Evolutionary conservation across 2,113 vertebrate species (phyloP), one percentile per base, ranked within the genome.

Genomic region (Ictalurus punctatus): DNA sequence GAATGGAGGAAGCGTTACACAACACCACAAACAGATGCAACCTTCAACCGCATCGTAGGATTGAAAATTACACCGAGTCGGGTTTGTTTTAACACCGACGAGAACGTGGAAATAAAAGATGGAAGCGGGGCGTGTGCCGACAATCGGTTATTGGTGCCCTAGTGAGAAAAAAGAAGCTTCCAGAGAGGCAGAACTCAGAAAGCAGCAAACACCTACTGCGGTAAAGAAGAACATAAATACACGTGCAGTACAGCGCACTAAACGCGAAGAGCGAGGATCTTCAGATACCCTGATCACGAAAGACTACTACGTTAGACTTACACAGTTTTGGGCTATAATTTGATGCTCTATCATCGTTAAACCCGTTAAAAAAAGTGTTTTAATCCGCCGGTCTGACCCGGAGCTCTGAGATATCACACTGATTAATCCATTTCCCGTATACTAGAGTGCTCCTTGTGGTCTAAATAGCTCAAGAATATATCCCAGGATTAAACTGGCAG

Each of bases 41-140:
- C 76, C 91, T 91, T 92, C 88, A 90, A 84, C 86, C 84, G 76
- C 27, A 52, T 30, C 27, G 58, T 30, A 17, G 86, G 79, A 90
- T 82, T 92, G 87, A 91, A 91, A 88, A 88, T 90, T 89, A 86
- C 84, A 93, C 89, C 86, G 4, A 8, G 3, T 17, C 19, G 27
- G 6, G 78, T 80, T 80, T 56, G 76, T 79, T n/a, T 7, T 1
- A 79, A 79, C 76, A 79, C 44, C 1, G 2, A 25, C 0, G 40
- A 2, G 2, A 14, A 78, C 52, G 13, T 5, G 76, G 4, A n/a
- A 79, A 17, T 79, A 7, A 79, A 79, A 79, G 76, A 52, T 54
- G 48, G 44, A 79, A 27, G 76, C 0, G 27, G 27, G 25, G 6
- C 13, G 17, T 17, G 48, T 54, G 48, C 13, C 13, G 25, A 54